Conservation (phyloP, 2,888 invertebrate genomes). For the Elegia similella region DNA sequence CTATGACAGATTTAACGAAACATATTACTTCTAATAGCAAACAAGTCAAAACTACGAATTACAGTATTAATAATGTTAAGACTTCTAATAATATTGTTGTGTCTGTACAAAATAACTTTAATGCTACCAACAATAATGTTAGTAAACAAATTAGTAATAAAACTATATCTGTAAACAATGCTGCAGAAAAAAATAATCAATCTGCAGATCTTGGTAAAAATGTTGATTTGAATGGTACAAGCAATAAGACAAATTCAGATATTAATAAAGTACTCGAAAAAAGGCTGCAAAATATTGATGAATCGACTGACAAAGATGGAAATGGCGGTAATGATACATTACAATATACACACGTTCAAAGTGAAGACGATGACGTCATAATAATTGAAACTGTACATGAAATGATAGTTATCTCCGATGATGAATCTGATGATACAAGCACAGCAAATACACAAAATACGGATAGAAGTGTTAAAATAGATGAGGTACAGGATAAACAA, state of each 20-base stretch:
- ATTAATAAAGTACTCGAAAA: background rate
- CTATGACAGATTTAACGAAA: too few relatives aligned
- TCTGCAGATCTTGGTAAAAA: background rate
- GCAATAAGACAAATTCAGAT: background rate
- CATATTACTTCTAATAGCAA: too few relatives aligned
- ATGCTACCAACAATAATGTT: too few relatives aligned
- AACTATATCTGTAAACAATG: background rate
- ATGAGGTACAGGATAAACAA: background rate
- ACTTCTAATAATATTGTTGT: background rate
- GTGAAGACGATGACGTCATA: constrained; percentile 6
- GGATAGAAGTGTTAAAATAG: background rate
- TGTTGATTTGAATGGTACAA: too few relatives aligned
- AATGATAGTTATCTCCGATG: constrained; percentile 18
- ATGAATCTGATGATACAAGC: background rate
- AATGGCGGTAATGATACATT: background rate
- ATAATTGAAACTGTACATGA: constrained; percentile 10
- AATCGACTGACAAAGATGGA: background rate
- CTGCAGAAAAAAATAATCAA: background rate
- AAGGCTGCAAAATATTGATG: background rate
- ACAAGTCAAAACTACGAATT: too few relatives aligned
- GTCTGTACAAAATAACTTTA: background rate
- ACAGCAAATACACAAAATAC: background rate
- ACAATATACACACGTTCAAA: background rate
- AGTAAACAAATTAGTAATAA: background rate
- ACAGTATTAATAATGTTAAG: too few relatives aligned